These are phyloP conservation scores for Phenacoccus solenopsis DNA, from an alignment of 1,140 invertebrate species.

Conservation along the genomic window DNA sequence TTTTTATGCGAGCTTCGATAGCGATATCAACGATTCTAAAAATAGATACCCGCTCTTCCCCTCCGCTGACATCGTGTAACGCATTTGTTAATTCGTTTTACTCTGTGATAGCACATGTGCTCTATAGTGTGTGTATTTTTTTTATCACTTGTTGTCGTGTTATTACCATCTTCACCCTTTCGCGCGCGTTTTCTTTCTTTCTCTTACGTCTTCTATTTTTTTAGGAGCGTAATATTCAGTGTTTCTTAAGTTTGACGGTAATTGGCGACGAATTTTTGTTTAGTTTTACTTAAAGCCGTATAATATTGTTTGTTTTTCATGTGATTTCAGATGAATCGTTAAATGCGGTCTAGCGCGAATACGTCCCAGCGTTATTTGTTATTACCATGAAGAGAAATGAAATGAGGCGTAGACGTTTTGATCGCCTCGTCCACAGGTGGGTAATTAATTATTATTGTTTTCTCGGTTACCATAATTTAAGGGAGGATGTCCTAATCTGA, in stretches of 20 bases:
- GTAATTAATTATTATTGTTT: not conserved
- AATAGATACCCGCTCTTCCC: not conserved
- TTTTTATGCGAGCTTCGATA: not conserved
- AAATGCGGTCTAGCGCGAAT: not conserved
- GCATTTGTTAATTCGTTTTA: not conserved
- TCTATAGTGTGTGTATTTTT: not conserved
- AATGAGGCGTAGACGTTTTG: conserved; percentile 16
- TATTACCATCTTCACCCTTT: not conserved
- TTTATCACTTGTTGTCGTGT: not conserved
- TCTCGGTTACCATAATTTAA: not conserved
- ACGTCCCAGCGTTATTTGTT: not conserved
- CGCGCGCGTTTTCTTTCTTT: not conserved
- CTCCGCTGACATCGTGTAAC: not conserved
- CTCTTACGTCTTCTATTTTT: not conserved
- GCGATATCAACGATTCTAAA: conserved; percentile 12
- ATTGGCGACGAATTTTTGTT: not conserved
- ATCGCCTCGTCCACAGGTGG: conserved; percentile 11
- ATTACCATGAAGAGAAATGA: conserved; percentile 15
- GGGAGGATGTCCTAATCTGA: too few relatives aligned
- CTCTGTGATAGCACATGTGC: conserved; percentile 6
- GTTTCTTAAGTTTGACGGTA: not conserved
- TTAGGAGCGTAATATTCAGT: not conserved
- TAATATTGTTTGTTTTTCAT: not conserved
- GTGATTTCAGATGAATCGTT: not conserved
- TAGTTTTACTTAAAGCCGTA: not conserved